Conservation (phyloP, 2,888 invertebrate species). For the Argyra leucocephala region DNA sequence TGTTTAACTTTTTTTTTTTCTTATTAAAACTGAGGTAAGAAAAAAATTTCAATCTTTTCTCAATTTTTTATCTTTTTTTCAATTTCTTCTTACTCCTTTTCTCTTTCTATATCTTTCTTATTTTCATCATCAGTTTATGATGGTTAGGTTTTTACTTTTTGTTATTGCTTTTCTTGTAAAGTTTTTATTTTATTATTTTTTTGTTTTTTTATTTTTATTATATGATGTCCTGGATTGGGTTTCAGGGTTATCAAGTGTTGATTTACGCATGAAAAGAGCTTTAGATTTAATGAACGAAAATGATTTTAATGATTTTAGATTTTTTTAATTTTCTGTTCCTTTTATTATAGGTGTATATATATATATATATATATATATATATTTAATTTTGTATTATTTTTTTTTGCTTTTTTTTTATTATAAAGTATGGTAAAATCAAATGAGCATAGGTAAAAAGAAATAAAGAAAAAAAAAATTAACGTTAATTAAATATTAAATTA, state of each 20-base stretch:
- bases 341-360: too few species aligned
- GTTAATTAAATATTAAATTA: constrained; percentile 3
- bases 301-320: constrained; percentile 3
- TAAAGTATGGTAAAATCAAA: neutral
- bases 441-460: neutral
- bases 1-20: neutral
- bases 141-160: too few species aligned
- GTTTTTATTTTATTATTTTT: too few species aligned
- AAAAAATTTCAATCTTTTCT: neutral
- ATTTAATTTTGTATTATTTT: too few species aligned
- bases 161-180: too few species aligned
- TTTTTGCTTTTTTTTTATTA: too few species aligned
- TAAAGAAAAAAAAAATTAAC: neutral
- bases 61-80: neutral
- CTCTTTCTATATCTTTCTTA: too few species aligned
- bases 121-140: too few species aligned
- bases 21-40: neutral
- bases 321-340: neutral
- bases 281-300: constrained; percentile 4
- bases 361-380: too few species aligned
- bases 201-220: too few species aligned
- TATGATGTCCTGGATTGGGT: neutral
- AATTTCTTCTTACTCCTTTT: too few species aligned
- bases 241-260: neutral
- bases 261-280: constrained; percentile 6